These are phyloP conservation scores for Varanus komodoensis DNA, from an alignment of 2,113 vertebrate genomes.

Conservation along the genomic window DNA sequence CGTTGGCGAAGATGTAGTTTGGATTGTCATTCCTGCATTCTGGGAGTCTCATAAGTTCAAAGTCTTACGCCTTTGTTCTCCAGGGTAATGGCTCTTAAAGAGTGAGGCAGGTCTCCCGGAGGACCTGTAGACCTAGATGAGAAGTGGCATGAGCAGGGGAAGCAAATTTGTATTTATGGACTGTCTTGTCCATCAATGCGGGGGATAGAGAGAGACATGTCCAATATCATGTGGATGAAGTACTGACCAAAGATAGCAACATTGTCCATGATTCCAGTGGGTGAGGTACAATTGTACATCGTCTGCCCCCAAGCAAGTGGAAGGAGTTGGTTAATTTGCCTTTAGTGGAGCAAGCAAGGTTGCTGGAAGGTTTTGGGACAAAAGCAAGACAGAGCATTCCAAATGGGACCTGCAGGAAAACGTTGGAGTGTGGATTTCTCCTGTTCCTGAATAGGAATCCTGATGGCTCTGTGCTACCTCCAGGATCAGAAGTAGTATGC, in stretches of 20 bases:
- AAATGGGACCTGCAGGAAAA: neutral
- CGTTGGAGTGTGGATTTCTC: neutral
- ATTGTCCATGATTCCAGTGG: neutral
- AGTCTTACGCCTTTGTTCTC: constrained; percentile 41
- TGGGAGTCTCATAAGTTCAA: constrained; percentile 53
- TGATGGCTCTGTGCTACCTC: too few relatives aligned
- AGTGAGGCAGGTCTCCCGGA: neutral
- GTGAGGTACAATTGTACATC: neutral
- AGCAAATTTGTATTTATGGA: neutral
- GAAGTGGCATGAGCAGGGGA: too few relatives aligned
- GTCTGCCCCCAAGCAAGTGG: neutral
- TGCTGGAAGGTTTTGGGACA: neutral
- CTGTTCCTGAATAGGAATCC: neutral
- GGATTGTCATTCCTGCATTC: neutral
- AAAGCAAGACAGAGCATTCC: neutral
- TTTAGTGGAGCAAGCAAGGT: neutral
- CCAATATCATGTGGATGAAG: neutral
- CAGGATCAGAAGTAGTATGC: too few relatives aligned
- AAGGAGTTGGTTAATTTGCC: too few relatives aligned
- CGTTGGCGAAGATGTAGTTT: neutral
- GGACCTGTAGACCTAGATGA: neutral
- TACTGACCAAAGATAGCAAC: neutral
- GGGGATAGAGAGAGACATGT: neutral
- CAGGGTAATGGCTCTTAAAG: neutral
- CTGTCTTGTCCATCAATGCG: neutral